Conservation (phyloP, 2,888 invertebrate genomes). For the Coenonympha glycerion region DNA sequence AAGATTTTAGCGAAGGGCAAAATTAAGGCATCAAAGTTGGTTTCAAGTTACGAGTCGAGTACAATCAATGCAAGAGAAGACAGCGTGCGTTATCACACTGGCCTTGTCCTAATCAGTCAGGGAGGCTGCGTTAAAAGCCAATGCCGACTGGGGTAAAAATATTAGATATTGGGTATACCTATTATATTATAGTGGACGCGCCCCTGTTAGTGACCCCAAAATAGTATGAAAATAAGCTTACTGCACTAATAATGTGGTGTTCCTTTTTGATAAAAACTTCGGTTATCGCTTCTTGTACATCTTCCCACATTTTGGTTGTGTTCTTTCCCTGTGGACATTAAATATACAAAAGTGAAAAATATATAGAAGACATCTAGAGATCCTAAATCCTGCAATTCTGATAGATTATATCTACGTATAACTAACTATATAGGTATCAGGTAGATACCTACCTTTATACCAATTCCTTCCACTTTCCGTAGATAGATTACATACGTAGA, state of each 20-base stretch:
- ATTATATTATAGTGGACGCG: too few relatives aligned
- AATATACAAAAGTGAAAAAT: neutral
- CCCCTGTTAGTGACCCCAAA: too few relatives aligned
- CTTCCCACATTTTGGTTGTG: conserved; percentile 84
- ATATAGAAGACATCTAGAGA: neutral
- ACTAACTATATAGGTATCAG: too few relatives aligned
- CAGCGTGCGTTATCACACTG: conserved; percentile 1
- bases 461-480: too few relatives aligned
- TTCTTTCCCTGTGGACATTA: conserved; percentile 77
- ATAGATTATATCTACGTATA: too few relatives aligned
- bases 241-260: conserved; percentile 77
- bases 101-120: neutral
- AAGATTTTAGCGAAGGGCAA: neutral
- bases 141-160: neutral
- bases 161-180: neutral
- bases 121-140: neutral
- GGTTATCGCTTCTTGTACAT: conserved; percentile 86
- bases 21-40: neutral
- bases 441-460: too few relatives aligned
- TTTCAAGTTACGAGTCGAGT: neutral
- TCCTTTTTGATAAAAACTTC: conserved; percentile 83
- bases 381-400: too few relatives aligned
- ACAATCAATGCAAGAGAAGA: neutral
- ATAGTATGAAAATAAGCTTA: conserved; percentile 49
- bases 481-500: too few relatives aligned